A percentile compares a stretch with the other conserved stretches of the same genome.
These are phyloP conservation scores for Anolis sagrei DNA, from an alignment of 2,113 vertebrate species.

Conservation along the genomic window DNA sequence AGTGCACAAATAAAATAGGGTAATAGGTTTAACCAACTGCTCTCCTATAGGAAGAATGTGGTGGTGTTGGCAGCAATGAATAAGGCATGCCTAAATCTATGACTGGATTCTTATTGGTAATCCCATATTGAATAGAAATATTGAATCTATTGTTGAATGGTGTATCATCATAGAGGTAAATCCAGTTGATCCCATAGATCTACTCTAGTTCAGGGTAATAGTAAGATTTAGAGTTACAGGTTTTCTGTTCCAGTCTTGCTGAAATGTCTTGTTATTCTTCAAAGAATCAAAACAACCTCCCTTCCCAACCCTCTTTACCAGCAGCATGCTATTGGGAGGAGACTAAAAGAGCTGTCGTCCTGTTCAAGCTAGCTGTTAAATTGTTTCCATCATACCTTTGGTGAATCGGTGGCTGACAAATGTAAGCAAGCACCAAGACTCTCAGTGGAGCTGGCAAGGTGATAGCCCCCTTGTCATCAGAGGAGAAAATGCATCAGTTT, in stretches of 20 bases:
- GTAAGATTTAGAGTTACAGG: too few relatives aligned
- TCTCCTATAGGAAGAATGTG: too few relatives aligned
- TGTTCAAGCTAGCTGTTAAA: constrained; percentile 1
- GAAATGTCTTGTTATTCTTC: neutral
- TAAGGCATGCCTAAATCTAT: too few relatives aligned
- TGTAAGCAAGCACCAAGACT: neutral
- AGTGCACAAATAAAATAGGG: too few relatives aligned
- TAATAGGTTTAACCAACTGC: too few relatives aligned
- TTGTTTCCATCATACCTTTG: neutral
- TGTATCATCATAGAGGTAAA: too few relatives aligned
- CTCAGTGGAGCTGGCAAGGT: neutral
- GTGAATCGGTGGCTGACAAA: neutral
- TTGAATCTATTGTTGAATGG: too few relatives aligned
- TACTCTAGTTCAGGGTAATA: too few relatives aligned
- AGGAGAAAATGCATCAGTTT: neutral
- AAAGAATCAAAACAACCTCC: neutral
- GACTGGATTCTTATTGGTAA: too few relatives aligned
- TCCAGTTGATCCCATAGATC: too few relatives aligned
- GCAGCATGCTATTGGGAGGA: neutral
- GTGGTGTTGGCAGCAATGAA: too few relatives aligned
- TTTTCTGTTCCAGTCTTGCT: neutral
- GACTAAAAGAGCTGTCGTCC: constrained; percentile 1
- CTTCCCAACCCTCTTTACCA: neutral
- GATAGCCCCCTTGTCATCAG: neutral
- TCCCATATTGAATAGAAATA: too few relatives aligned